Evolutionary conservation across 2,113 vertebrate species (phyloP).

Genomic region (Cottus gobio): DNA sequence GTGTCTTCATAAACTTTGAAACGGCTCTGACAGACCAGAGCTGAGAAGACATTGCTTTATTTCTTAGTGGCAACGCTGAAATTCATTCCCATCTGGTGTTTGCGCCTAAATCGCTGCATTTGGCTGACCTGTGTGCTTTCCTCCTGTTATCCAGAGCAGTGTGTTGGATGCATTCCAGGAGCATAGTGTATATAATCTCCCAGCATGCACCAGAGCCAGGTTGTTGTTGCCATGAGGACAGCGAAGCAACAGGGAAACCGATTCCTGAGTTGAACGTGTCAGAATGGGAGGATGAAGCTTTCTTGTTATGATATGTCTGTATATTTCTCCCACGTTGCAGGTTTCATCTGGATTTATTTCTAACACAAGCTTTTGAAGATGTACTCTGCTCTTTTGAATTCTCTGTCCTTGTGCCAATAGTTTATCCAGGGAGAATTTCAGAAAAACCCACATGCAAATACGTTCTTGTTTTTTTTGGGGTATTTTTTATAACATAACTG

Average conservation of each 20-base stretch:
- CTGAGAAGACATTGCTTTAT: slow-evolving; percentile 33
- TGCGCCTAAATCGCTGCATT: slow-evolving; percentile 64
- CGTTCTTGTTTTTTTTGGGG: not conserved
- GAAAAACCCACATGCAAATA: not conserved
- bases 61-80: slow-evolving; percentile 36
- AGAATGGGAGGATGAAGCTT: slow-evolving; percentile 32
- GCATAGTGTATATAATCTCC: slow-evolving; percentile 74
- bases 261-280: slow-evolving; percentile 35
- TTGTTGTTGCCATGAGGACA: slow-evolving; percentile 74
- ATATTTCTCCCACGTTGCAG: slow-evolving; percentile 20
- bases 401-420: not conserved
- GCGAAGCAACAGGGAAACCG: slow-evolving; percentile 50
- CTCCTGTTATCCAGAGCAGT: slow-evolving; percentile 66
- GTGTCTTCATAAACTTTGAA: slow-evolving; percentile 4
- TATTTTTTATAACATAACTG: not conserved
- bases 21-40: not conserved
- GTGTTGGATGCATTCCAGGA: slow-evolving; percentile 70
- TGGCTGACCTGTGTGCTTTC: slow-evolving; percentile 73
- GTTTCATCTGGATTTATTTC: slow-evolving; percentile 37
- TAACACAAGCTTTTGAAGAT: not conserved
- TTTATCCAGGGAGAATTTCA: not conserved
- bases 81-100: slow-evolving; percentile 73
- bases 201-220: slow-evolving; percentile 66
- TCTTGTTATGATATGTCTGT: not conserved
- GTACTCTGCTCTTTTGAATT: slow-evolving; percentile 6